A percentile compares a stretch with the other conserved stretches of the same genome.
Conservation (phyloP, 1,140 invertebrate species). For the Paraescarpia echinospica region DNA sequence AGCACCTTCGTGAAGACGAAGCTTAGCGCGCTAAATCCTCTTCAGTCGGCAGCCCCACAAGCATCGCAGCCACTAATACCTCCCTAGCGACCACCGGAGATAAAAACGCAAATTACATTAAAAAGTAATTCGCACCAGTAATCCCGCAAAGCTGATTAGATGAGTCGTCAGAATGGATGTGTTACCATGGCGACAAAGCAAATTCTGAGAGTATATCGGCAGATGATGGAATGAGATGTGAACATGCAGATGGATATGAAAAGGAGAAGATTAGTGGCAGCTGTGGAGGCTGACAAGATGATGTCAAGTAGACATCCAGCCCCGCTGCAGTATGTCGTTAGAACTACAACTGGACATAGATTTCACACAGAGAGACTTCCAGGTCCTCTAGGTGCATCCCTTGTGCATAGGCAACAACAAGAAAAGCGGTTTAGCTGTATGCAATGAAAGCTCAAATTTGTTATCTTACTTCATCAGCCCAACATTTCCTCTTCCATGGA, state of each 20-base stretch:
- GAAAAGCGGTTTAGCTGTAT: background rate
- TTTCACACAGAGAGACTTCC: background rate
- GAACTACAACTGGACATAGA: background rate
- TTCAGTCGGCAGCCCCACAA: background rate
- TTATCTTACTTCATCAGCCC: background rate
- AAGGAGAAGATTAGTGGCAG: background rate
- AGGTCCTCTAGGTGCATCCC: background rate
- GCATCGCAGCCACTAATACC: background rate
- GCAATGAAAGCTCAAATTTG: background rate
- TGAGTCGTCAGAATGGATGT: background rate
- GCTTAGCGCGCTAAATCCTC: background rate
- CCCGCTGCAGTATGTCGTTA: background rate
- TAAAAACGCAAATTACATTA: background rate
- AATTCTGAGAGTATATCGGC: background rate
- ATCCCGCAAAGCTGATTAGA: background rate
- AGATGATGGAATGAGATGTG: background rate
- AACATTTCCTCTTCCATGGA: background rate
- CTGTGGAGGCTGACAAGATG: background rate
- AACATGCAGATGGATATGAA: background rate
- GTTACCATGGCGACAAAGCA: background rate
- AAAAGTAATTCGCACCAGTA: constrained; percentile 5
- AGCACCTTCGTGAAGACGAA: background rate
- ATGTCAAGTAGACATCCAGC: background rate
- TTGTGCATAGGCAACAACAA: background rate
- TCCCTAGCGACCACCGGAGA: background rate